Conservation (phyloP, 2,888 invertebrate species). For the Lasioglossum malachurum region DNA sequence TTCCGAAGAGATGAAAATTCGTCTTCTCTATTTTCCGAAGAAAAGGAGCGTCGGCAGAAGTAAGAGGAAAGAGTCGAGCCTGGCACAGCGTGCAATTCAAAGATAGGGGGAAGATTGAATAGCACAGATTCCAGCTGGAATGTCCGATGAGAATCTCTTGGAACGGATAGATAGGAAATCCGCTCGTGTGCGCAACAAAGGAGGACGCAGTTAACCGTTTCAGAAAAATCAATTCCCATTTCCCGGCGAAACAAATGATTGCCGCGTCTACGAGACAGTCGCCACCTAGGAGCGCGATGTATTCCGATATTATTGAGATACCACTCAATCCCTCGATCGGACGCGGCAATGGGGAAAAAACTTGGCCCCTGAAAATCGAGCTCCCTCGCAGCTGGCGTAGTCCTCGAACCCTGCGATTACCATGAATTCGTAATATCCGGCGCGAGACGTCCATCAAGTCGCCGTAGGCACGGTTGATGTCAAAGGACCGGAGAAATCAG, state of each 20-base stretch:
- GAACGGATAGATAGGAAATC: neutral
- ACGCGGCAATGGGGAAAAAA: neutral
- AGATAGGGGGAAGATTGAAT: neutral
- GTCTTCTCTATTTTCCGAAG: neutral
- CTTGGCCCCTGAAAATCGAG: slow-evolving; percentile 6
- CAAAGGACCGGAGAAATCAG: neutral
- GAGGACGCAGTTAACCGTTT: neutral
- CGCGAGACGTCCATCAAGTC: neutral
- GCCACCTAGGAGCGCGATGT: neutral
- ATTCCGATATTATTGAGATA: neutral
- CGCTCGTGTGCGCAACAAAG: neutral
- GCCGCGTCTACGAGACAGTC: neutral
- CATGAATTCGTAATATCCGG: slow-evolving; percentile 3
- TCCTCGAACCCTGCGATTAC: neutral
- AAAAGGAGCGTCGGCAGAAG: neutral
- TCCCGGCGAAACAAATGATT: neutral
- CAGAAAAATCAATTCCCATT: neutral
- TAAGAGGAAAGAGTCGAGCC: neutral
- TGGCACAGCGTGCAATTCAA: neutral
- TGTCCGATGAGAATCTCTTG: neutral
- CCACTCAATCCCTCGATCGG: neutral
- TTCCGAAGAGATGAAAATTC: neutral
- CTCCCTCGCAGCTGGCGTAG: neutral
- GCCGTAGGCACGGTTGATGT: neutral
- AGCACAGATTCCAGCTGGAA: neutral